phyloP scores from a whole-genome alignment of 2,888 invertebrate species.

The Leptopilina myrica region DNA sequence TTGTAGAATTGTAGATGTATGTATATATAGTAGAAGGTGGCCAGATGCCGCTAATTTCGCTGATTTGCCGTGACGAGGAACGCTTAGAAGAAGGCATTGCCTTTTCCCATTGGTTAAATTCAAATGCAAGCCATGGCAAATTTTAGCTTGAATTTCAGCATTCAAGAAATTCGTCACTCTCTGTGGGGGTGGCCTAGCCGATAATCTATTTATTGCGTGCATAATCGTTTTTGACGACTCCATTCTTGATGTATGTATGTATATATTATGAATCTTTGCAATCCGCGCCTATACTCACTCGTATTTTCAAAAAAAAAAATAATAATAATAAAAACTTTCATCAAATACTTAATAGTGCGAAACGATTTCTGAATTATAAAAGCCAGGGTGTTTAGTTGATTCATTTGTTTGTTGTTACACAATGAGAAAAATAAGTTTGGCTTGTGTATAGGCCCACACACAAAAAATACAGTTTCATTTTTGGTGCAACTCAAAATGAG shows the following conservation, averaged over 20 bases:
- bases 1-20: slow-evolving; percentile 24
- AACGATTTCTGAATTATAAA: background rate
- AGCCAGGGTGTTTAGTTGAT: too few relatives aligned
- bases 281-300: slow-evolving; percentile 3
- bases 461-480: too few relatives aligned
- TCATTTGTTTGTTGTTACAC: too few relatives aligned
- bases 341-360: slow-evolving; percentile 19
- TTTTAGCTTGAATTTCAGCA: slow-evolving; percentile 53
- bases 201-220: slow-evolving; percentile 74
- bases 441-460: too few relatives aligned
- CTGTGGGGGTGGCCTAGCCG: slow-evolving; percentile 64
- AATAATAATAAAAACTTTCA: too few relatives aligned
- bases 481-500: too few relatives aligned
- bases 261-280: background rate
- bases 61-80: slow-evolving; percentile 67
- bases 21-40: slow-evolving; percentile 46
- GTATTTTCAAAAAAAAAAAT: slow-evolving; percentile 32
- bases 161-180: slow-evolving; percentile 67
- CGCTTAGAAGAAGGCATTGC: slow-evolving; percentile 53
- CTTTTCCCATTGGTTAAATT: slow-evolving; percentile 46
- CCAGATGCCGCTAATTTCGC: slow-evolving; percentile 70
- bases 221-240: slow-evolving; percentile 64
- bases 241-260: slow-evolving; percentile 42
- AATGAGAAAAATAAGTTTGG: too few relatives aligned
- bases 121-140: slow-evolving; percentile 57